These are phyloP conservation scores for Oreochromis niloticus DNA, from an alignment of 2,113 vertebrate genomes.

Conservation along the genomic window DNA sequence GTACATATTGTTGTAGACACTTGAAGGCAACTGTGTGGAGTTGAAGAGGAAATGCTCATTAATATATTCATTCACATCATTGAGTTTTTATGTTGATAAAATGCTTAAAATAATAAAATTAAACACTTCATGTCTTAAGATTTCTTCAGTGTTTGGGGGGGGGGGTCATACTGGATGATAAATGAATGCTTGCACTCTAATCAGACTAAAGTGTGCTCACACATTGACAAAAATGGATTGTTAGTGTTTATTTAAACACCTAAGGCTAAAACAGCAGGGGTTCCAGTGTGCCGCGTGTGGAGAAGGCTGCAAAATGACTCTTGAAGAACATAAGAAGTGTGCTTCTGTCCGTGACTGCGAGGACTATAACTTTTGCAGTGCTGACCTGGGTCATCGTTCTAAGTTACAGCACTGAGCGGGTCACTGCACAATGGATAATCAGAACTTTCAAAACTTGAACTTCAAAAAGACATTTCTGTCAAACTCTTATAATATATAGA, in stretches of 20 bases:
- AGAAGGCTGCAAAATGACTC: not conserved
- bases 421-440: not conserved
- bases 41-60: constrained; percentile 20
- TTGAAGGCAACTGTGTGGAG: constrained; percentile 16
- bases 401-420: not conserved
- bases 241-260: not conserved
- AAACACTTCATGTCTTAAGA: not conserved
- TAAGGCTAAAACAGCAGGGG: not conserved
- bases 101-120: constrained; percentile 51
- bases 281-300: not conserved
- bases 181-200: not conserved
- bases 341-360: not conserved
- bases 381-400: not conserved
- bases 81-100: constrained; percentile 55
- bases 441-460: not conserved
- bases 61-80: constrained; percentile 42
- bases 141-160: not conserved
- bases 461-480: not conserved
- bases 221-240: not conserved
- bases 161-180: not conserved
- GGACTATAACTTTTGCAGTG: not conserved
- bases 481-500: not conserved
- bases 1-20: constrained; percentile 41
- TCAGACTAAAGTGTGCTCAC: not conserved
- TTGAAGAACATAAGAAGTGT: not conserved